A percentile compares a stretch with the other conserved stretches of the same genome.
These are phyloP conservation scores for Vultur gryphus DNA, from an alignment of 2,797 vertebrate genomes.

Conservation along the genomic window DNA sequence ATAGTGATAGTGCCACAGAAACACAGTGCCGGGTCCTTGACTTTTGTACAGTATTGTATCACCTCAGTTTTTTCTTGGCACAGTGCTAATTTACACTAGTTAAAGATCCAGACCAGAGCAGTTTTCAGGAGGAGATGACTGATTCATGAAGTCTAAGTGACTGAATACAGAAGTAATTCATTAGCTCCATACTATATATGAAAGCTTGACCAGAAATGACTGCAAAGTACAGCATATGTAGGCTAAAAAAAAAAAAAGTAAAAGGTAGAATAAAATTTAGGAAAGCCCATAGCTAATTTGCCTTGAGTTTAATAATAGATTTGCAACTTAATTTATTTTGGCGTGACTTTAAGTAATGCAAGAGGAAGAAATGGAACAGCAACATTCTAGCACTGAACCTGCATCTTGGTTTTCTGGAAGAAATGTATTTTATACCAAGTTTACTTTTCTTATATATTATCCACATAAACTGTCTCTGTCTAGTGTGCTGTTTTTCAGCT, in stretches of 20 bases:
- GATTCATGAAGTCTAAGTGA: constrained; percentile 68
- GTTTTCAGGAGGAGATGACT: constrained; percentile 63
- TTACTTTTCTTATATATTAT: not conserved
- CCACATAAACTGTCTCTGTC: not conserved
- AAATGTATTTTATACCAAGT: not conserved
- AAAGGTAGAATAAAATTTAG: not conserved
- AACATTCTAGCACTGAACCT: not conserved
- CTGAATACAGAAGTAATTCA: constrained; percentile 64
- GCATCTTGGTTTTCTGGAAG: not conserved
- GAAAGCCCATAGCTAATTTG: not conserved
- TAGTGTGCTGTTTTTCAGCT: not conserved
- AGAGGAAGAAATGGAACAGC: not conserved
- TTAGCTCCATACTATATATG: constrained; percentile 17
- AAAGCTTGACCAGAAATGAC: constrained; percentile 28
- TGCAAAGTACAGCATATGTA: not conserved
- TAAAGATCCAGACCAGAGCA: constrained; percentile 59
- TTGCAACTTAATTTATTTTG: not conserved
- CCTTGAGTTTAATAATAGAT: not conserved
- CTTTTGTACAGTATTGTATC: constrained; percentile 21
- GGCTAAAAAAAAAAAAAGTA: not conserved
- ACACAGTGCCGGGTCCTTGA: not conserved
- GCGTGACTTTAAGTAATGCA: not conserved
- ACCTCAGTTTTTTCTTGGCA: constrained; percentile 31
- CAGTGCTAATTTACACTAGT: constrained; percentile 52
- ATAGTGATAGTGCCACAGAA: not conserved